Conservation (phyloP, 2,113 vertebrate species). For the Stegostoma tigrinum region DNA sequence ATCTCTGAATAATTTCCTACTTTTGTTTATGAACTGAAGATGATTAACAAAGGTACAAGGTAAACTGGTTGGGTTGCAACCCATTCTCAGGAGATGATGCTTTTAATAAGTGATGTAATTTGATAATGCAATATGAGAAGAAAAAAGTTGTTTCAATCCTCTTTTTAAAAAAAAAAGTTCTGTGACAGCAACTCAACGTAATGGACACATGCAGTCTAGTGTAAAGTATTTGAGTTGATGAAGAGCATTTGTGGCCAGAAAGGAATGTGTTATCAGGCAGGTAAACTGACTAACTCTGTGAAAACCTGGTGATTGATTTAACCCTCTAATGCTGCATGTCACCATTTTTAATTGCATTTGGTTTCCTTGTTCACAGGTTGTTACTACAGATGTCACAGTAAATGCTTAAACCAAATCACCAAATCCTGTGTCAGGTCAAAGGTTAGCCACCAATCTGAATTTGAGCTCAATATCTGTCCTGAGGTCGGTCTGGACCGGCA, state of each 20-base stretch:
- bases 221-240: background rate
- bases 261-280: background rate
- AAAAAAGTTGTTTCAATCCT: background rate
- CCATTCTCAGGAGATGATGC: background rate
- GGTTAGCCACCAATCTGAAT: slow-evolving; percentile 92
- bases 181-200: background rate
- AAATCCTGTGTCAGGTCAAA: slow-evolving; percentile 87
- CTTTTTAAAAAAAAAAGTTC: too few species aligned
- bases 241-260: background rate
- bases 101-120: background rate
- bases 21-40: background rate
- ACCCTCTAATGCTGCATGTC: background rate
- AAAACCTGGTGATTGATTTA: background rate
- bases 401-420: slow-evolving; percentile 87
- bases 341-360: background rate
- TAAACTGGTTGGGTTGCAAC: background rate
- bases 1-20: background rate
- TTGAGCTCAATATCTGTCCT: slow-evolving; percentile 90
- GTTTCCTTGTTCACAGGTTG: slow-evolving; percentile 63
- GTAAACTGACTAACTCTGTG: background rate
- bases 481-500: slow-evolving; percentile 87
- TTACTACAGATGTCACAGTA: slow-evolving; percentile 92
- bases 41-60: background rate
- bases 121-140: background rate
- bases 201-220: background rate